Evolutionary conservation across 2,888 invertebrate genomes (phyloP), one percentile per base, ranked within the genome.

Genomic region (Drosophila buzzatii): DNA sequence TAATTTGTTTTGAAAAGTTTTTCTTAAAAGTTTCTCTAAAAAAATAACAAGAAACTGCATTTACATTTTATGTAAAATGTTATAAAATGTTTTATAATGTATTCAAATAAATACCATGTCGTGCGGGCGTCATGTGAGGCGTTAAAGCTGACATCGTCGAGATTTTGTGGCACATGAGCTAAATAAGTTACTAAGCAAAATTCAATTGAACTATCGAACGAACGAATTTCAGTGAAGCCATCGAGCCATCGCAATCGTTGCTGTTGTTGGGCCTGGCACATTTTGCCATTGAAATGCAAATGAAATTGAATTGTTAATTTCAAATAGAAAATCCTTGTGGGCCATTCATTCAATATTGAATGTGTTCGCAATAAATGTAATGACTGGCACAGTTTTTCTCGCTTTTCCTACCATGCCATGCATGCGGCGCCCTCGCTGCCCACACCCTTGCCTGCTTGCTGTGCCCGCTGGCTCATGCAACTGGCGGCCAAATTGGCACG

Each of bases 301-400:
- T 86, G 85, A 89, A 86, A 90, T 86, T 86, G 90, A 86, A 90
- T 86, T 86, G 86, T 86, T 86, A 86, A 86, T 90, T 86, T 90
- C 79, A 74, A 90, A 85, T 85, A 85, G 85, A 79, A 90, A 87
- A 87, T 90, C 89, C 90, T 84, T 71, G 89, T 68, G 81, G 86
- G 73, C 86, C 85, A 85, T 85, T 89, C 90, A 82, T 90, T 81
- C 89, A 90, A 89, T 84, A 89, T 90, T 86, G 89, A 85, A 85
- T 85, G 85, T 85, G 89, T 79, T 89, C 76, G 82, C 90, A 86
- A 85, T 85, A 85, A 85, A 85, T 85, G 90, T 89, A 86, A 90
- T 86, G 86, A 89, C 90, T 84, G 85, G 79, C 84, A 90, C 89
- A 86, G 84, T 90, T 90, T 84, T 75, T 76, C 63, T 56, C 59